Evolutionary conservation across 2,888 invertebrate species (phyloP), one percentile per base, ranked within the genome.

Genomic region (Lordiphosa fenestrarum): DNA sequence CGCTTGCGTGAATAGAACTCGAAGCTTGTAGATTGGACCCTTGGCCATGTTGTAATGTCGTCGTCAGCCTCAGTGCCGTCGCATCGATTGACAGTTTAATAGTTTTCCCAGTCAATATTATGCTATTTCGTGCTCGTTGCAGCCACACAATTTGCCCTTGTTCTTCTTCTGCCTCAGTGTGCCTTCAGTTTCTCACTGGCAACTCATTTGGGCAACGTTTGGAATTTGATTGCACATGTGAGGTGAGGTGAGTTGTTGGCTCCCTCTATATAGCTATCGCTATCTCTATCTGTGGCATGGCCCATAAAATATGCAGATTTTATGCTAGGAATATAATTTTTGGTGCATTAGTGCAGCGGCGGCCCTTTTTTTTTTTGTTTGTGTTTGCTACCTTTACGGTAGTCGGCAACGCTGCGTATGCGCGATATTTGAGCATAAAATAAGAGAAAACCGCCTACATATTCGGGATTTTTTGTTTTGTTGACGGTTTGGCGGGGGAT

Each of bases 101-200:
- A 81, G 80, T 73, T 80, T 81, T 64, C 64, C 58, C 57, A 72
- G 81, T 73, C 80, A 76, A 73, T 78, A 73, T 75, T 71, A 69
- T 74, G 72, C 61, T 56, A 74, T 64, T 76, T 54, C 66, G 76
- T 68, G 78, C 70, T 60, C 66, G 76, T 59, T 61, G 66, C 60
- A 60, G 53, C 69, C 61, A 19, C 66, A 58, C 67, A 57, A 39
- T 15, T 39, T 30, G 25, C 6, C 25, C 13, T 12, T 12, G 23
- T 38, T 25, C 25, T n/a, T 23, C 19, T 46, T 35, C 47, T 36
- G 12, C 36, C 4, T 10, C 21, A 21, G 36, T 23, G 13, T 30
- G 13, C 15, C n/a, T 19, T 23, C 52, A n/a, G 23, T 47, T 21
- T 40, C 38, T 40, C 30, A 30, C 30, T 39, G 35, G 48, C 59